A percentile compares a stretch with the other conserved stretches of the same genome.
Conservation (phyloP, 2,888 invertebrate species). For the Eupithecia insigniata region DNA sequence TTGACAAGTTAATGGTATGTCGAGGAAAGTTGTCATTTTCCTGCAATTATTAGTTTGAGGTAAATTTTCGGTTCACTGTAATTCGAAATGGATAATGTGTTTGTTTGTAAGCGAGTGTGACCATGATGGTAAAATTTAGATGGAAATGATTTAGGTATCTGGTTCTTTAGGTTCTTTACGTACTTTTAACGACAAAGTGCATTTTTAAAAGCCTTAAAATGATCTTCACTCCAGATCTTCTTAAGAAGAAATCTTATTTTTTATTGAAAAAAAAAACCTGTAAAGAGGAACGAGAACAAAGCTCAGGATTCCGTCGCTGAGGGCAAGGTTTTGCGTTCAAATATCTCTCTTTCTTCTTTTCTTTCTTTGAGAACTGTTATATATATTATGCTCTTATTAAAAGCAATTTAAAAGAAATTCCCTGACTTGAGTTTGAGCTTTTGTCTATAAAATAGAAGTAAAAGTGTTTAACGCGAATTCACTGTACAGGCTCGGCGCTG, state of each 20-base stretch:
- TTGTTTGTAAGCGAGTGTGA: neutral
- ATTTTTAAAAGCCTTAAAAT: no score
- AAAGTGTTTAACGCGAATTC: neutral
- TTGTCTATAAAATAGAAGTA: neutral
- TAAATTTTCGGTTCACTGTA: slow-evolving; percentile 56
- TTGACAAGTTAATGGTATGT: slow-evolving; percentile 76
- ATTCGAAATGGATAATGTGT: slow-evolving; percentile 31
- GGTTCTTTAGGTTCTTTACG: no score
- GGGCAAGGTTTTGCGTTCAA: neutral
- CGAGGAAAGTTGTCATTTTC: slow-evolving; percentile 70
- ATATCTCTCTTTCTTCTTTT: no score
- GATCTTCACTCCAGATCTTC: no score
- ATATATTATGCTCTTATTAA: neutral
- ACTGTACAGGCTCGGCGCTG: no score
- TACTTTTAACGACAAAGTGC: no score
- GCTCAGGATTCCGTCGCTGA: neutral
- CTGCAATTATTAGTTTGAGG: slow-evolving; percentile 75
- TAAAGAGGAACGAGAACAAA: neutral
- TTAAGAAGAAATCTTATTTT: neutral
- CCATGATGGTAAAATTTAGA: neutral
- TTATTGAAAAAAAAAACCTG: neutral
- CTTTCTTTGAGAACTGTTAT: neutral
- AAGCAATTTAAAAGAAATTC: neutral
- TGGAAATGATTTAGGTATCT: neutral
- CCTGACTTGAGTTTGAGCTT: neutral